Evolutionary conservation across 2,113 vertebrate genomes (phyloP).

Genomic region (Neogobius melanostomus): DNA sequence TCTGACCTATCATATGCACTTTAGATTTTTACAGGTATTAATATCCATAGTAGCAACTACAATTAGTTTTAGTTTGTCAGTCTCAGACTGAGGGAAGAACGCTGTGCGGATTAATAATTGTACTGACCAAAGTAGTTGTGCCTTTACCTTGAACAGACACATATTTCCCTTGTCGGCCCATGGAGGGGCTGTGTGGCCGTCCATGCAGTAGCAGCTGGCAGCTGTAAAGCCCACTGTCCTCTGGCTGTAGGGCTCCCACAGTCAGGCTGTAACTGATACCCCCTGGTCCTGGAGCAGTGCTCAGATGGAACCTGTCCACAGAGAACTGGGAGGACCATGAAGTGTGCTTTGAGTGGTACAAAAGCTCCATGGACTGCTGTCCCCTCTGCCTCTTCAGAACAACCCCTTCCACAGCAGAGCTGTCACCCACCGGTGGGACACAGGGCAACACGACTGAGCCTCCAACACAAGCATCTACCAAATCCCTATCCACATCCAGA

Average conservation of each 20-base stretch:
- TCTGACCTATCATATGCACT: no score
- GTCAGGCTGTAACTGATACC: slow-evolving; percentile 64
- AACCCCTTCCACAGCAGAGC: slow-evolving; percentile 53
- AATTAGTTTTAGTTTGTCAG: neutral
- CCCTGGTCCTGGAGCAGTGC: slow-evolving; percentile 4
- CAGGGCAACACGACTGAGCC: slow-evolving; percentile 63
- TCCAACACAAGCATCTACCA: slow-evolving; percentile 52
- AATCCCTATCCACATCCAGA: slow-evolving; percentile 33
- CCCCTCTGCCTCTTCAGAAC: slow-evolving; percentile 49
- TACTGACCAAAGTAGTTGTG: neutral
- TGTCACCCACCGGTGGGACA: slow-evolving; percentile 6
- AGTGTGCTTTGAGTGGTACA: slow-evolving; percentile 59
- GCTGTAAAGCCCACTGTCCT: slow-evolving; percentile 68
- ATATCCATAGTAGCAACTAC: no score
- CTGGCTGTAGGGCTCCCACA: slow-evolving; percentile 57
- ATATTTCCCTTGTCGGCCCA: slow-evolving; percentile 51
- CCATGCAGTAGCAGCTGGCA: slow-evolving; percentile 59
- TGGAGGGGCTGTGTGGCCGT: slow-evolving; percentile 16
- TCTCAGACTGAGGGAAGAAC: neutral
- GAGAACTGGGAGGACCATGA: slow-evolving; percentile 25
- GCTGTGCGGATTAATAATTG: neutral
- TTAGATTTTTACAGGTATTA: no score
- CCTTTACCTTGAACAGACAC: slow-evolving; percentile 71
- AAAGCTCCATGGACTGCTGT: slow-evolving; percentile 37
- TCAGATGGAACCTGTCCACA: slow-evolving; percentile 38